Evolutionary conservation across 2,888 invertebrate genomes (phyloP), one percentile per base, ranked within the genome.

Genomic region (Leucozona laternaria): DNA sequence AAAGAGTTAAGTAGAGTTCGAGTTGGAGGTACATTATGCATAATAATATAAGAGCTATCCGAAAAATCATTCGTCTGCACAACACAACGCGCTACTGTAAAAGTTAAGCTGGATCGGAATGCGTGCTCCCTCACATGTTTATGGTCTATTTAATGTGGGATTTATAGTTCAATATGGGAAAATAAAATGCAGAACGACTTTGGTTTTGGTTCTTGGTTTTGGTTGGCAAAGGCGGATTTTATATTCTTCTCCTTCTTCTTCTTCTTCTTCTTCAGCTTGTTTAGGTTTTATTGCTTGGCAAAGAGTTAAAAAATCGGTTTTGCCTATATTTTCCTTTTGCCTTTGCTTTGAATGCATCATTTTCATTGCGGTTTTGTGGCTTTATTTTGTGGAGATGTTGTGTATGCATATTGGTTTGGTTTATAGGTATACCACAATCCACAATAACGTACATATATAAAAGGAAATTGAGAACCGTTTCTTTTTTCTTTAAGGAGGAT

Each of bases 91-190:
- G 68, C 68, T 68, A 68, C 53, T 64, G 28, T 22, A 40, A 22
- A 43, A 45, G 1, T 10, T 22, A 50, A 28, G 43, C 43, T 58
- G n/a, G 20, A 22, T 15, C 20, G 60, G 57, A 72, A 55, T 71
- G 48, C 58, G 53, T 53, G 72, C 82, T 78, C 66, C 58, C 73
- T 78, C 72, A 68, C 82, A 82, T 83, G 72, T 83, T 73, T 73
- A 78, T 83, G 72, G 82, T 40, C 77, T 72, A 64, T 72, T 72
- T 85, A 85, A 80, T 80, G 66, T 43, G 60, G 77, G 77, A 80
- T 85, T 85, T 85, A 85, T 84, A 66, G 80, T 85, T 76, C 80
- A 80, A 85, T 80, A 77, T 77, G 72, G 68, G 71, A 43, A 77
- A 80, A 68, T 77, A 77, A 85, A 85, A 77, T 50, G 72, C 72